Conservation (phyloP, 2,113 vertebrate species). For the Columba janthina region DNA sequence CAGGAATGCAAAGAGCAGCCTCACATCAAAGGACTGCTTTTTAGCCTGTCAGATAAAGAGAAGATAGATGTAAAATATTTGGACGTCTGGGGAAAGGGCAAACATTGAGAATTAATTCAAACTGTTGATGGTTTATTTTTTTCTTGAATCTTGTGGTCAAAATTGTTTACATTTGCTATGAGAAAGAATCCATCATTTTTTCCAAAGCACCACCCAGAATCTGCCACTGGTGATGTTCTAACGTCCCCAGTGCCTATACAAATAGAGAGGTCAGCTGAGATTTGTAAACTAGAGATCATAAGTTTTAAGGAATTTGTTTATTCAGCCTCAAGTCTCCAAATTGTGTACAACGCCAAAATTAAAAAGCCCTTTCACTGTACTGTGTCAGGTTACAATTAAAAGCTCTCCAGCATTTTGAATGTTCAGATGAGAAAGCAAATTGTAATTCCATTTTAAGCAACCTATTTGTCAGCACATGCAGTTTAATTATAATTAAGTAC, state of each 20-base stretch:
- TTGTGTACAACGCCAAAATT: constrained; percentile 72
- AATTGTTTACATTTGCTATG: constrained; percentile 66
- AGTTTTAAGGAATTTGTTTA: constrained; percentile 74
- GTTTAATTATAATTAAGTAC: constrained; percentile 59
- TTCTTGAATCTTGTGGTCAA: constrained; percentile 55
- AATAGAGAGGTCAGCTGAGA: constrained; percentile 73
- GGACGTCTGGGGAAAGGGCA: background rate
- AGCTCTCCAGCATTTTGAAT: constrained; percentile 16
- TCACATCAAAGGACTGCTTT: background rate
- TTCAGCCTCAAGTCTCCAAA: constrained; percentile 72
- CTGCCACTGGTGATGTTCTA: constrained; percentile 67
- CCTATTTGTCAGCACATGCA: constrained; percentile 58
- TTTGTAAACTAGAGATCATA: constrained; percentile 75
- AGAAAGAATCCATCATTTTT: constrained; percentile 69
- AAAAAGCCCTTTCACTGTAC: constrained; percentile 67
- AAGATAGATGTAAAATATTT: constrained; percentile 31
- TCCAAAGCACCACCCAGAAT: constrained; percentile 70
- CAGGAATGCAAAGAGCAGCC: constrained; percentile 4
- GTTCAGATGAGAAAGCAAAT: constrained; percentile 47
- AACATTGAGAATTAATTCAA: constrained; percentile 49
- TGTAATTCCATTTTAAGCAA: constrained; percentile 42
- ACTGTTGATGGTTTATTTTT: constrained; percentile 51
- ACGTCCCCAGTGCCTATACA: constrained; percentile 61
- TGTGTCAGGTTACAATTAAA: constrained; percentile 56
- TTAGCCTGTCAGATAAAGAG: background rate